These are phyloP conservation scores for Automeris io DNA, from an alignment of 2,888 invertebrate genomes.

Conservation along the genomic window DNA sequence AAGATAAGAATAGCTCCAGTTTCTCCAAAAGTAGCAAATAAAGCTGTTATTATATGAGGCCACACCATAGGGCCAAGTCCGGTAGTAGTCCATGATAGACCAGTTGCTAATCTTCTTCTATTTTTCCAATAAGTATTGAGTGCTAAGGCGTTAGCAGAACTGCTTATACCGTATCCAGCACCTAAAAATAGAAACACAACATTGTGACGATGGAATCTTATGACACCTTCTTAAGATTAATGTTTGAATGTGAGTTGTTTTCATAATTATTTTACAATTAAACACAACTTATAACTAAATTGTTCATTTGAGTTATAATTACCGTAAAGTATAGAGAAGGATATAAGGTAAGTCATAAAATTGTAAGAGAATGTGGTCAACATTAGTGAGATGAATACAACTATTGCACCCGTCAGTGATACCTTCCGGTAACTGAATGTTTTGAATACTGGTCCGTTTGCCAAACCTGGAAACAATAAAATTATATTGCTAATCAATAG, in stretches of 20 bases:
- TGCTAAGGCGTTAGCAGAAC: constrained; percentile 83
- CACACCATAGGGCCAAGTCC: constrained; percentile 84
- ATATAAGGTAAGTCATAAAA: constrained; percentile 79
- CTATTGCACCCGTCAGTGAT: constrained; percentile 77
- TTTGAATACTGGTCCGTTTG: constrained; percentile 84
- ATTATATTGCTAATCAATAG: background rate
- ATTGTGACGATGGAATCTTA: no score
- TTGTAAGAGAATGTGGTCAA: constrained; percentile 79
- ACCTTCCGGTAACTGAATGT: constrained; percentile 82
- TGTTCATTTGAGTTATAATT: constrained; percentile 24
- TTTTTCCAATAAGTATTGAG: constrained; percentile 85
- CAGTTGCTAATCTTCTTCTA: constrained; percentile 82
- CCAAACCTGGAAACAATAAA: constrained; percentile 72
- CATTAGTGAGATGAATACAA: constrained; percentile 78
- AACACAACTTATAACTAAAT: no score
- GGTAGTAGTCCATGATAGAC: constrained; percentile 83
- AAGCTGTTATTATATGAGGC: constrained; percentile 81
- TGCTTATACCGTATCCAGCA: constrained; percentile 80
- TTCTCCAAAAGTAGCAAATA: constrained; percentile 79
- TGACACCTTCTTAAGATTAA: no score
- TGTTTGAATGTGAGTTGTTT: no score
- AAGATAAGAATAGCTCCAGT: constrained; percentile 81
- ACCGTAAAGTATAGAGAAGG: constrained; percentile 83
- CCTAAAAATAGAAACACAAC: constrained; percentile 54
- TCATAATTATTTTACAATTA: no score